Conservation (phyloP, 2,888 invertebrate species). For the Noctua fimbriata region DNA sequence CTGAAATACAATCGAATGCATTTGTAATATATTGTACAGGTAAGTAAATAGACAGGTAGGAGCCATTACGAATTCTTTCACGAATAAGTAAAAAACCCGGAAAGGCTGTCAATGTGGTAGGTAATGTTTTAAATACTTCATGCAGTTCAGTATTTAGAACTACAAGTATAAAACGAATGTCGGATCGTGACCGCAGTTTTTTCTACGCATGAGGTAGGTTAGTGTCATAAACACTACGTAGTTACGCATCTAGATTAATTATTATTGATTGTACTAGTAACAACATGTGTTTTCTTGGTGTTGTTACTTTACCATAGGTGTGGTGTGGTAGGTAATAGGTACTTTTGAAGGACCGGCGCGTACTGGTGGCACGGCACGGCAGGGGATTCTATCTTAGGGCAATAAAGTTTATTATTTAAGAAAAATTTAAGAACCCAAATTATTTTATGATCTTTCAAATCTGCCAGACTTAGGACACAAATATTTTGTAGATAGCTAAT, state of each 20-base stretch:
- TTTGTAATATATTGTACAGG: not conserved
- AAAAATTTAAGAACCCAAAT: not conserved
- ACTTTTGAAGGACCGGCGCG: too few relatives aligned
- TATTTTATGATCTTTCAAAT: not conserved
- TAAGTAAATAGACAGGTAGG: too few relatives aligned
- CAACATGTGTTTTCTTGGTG: not conserved
- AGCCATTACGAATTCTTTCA: not conserved
- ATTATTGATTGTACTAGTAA: not conserved
- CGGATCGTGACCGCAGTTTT: not conserved
- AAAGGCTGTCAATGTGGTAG: not conserved
- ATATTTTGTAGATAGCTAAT: not conserved
- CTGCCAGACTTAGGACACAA: not conserved
- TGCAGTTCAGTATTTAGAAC: not conserved
- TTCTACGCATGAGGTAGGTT: conserved; percentile 8
- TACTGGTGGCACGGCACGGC: too few relatives aligned
- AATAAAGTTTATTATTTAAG: not conserved
- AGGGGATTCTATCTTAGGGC: not conserved
- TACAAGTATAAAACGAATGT: not conserved
- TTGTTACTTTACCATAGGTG: not conserved
- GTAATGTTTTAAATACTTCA: not conserved
- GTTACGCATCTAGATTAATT: not conserved
- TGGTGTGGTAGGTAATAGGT: too few relatives aligned
- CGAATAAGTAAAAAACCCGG: not conserved
- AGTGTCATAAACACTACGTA: not conserved
- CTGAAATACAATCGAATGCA: not conserved